Base-by-base conservation (phyloP, 1,140 invertebrate genomes). In the Drosophila dunni region DNA sequence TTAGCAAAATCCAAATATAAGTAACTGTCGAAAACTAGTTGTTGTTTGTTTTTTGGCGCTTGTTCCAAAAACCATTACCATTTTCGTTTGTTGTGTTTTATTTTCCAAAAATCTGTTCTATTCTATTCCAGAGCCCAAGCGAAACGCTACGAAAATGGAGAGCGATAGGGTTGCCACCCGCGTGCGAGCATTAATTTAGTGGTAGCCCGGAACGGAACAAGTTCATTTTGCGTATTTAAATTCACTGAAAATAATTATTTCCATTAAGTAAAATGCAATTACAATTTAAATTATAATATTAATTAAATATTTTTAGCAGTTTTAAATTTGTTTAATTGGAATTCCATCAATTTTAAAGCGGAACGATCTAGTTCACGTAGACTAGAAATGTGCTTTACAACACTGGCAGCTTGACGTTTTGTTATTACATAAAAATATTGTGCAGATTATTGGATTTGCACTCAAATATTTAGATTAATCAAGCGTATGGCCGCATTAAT, bases 371-470 rank as follows among this genome's bases (percentile, higher is more conserved):
- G 64, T 73, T 73, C 64, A 60, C 46, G 8, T 29, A 3, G 3
- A 2, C 8, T 7, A 33, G 33, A 15, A 13, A 1, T 4, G 20
- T 29, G 8, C 45, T 73, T 7, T 13, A 7, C 61, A 70, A 76
- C 81, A 72, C 81, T 84, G 57, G 34, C 7, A 13, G 7, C 56
- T 78, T 78, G 75, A 78, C 82, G 62, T 85, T 85, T 85, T 88
- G 65, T 72, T 81, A 90, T 91, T 91, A 91, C 88, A 91, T 91
- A 90, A 91, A 77, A 72, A 88, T 88, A 63, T 53, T 75, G 71
- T 70, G 75, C 64, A 77, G 78, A 77, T 78, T 79, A 70, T 64
- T 75, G 40, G 9, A 64, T 70, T 75, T 71, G 40, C 48, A 54
- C 53, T 40, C 10, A 29, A 64, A 64, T 75, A 72, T 71, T 81